Evolutionary conservation across 2,113 vertebrate species (phyloP), one percentile per base, ranked within the genome.

Genomic region (Dolichallabes microphthalmus): DNA sequence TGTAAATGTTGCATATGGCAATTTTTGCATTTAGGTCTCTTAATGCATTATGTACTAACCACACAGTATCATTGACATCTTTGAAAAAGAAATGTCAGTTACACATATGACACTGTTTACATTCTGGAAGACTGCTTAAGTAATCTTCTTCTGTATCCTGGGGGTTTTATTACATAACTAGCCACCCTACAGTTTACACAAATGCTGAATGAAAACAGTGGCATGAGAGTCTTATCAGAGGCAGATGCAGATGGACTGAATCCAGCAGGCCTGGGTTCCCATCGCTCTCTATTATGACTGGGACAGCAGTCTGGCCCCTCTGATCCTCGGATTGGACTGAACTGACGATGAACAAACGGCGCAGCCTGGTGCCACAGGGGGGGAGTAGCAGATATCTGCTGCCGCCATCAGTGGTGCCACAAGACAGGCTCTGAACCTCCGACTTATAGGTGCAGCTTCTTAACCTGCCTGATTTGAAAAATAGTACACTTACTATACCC

Each of bases 201-300:
- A 93, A 93, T 89, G 89, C 90, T 22, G 60, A 93, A 93, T 91
- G 93, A 93, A 94, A 94, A 94, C 93, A 93, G 92, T 93, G 93
- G 93, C 92, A 91, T 95, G 92, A 91, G 93, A 93, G 93, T 91
- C 89, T 95, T 94, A 95, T 95, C 93, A 93, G 88, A 74, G 60
- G 14, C 88, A 92, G 92, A 94, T 94, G 92, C 90, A 88, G 93
- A 94, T 93, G 90, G 89, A 90, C 90, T 88, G 76, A 92, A 86
- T 50, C 90, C 89, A 87, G 86, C 68, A 52, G 85, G 68, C 53
- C 20, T 45, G 52, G 83, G 77, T 83, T 88, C 89, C 90, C 91
- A 91, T 91, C 63, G 84, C 90, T 88, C 90, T 89, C 88, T 95
- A 94, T 95, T 95, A 95, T 95, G 94, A 91, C 95, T 95, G 92